Conservation (phyloP, 2,113 vertebrate species). For the Siniperca knerii region DNA sequence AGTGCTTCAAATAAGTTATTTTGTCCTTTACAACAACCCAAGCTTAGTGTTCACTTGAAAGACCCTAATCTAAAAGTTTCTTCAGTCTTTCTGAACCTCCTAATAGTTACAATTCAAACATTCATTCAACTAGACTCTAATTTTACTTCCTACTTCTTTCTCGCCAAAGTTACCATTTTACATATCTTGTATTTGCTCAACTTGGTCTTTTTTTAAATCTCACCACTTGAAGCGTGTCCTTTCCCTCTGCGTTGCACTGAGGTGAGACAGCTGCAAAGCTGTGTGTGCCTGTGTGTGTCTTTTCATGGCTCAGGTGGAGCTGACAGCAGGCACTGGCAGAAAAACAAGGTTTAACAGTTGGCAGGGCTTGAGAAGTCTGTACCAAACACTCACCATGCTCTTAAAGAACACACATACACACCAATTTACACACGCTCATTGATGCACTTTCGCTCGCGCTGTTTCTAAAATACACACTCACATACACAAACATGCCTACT, state of each 20-base stretch:
- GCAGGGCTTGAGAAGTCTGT: conserved; percentile 52
- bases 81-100: not conserved
- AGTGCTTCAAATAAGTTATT: conserved; percentile 6
- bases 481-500: conserved; percentile 17
- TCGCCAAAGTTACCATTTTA: not conserved
- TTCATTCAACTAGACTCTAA: not conserved
- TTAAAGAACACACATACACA: conserved; percentile 51
- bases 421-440: conserved; percentile 15
- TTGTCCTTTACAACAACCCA: conserved; percentile 1
- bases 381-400: conserved; percentile 55
- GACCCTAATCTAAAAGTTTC: conserved; percentile 11
- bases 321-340: conserved; percentile 67
- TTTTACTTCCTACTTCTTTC: not conserved
- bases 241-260: conserved; percentile 23
- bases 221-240: conserved; percentile 23
- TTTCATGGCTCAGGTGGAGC: conserved; percentile 68
- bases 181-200: not conserved
- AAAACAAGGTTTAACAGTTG: conserved; percentile 73
- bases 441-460: conserved; percentile 1
- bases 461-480: conserved; percentile 27
- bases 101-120: not conserved
- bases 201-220: not conserved
- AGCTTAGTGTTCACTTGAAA: not conserved
- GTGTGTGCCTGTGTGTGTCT: conserved; percentile 54
- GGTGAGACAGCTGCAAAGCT: conserved; percentile 62